These are phyloP conservation scores for Paradisaea rubra DNA, from an alignment of 2,113 vertebrate species.

Conservation along the genomic window DNA sequence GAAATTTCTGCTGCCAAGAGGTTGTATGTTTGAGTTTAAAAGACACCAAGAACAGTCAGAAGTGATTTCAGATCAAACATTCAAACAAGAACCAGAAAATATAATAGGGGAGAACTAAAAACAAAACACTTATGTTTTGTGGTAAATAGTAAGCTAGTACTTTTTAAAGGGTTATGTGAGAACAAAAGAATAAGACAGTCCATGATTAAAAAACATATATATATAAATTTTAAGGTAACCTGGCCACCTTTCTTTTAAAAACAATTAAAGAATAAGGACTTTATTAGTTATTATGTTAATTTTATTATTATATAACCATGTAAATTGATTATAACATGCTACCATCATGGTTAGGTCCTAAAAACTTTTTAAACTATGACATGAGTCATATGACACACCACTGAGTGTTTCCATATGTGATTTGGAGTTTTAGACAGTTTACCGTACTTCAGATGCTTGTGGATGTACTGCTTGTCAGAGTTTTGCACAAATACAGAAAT, in stretches of 20 bases:
- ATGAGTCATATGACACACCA: neutral
- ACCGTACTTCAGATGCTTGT: neutral
- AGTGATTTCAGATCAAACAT: slow-evolving; percentile 50
- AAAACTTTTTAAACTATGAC: neutral
- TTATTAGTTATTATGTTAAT: neutral
- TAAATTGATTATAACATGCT: neutral
- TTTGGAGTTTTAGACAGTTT: neutral
- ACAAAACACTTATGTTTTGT: neutral
- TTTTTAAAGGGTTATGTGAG: slow-evolving; percentile 6
- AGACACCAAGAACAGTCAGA: slow-evolving; percentile 6
- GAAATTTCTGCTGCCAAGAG: slow-evolving; percentile 48
- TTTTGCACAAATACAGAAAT: neutral
- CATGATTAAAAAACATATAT: neutral
- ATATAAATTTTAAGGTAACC: neutral
- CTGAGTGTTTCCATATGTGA: neutral
- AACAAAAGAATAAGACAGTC: neutral
- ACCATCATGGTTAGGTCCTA: neutral
- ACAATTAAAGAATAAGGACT: neutral
- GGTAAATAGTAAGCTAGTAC: slow-evolving; percentile 1
- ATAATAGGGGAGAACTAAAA: neutral
- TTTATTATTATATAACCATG: neutral
- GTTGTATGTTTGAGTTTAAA: slow-evolving; percentile 51
- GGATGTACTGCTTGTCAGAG: neutral
- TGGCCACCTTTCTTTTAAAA: neutral
- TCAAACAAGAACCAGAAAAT: slow-evolving; percentile 5